Conservation (phyloP, 2,797 vertebrate genomes). For the Petrocephalus sullivani region DNA sequence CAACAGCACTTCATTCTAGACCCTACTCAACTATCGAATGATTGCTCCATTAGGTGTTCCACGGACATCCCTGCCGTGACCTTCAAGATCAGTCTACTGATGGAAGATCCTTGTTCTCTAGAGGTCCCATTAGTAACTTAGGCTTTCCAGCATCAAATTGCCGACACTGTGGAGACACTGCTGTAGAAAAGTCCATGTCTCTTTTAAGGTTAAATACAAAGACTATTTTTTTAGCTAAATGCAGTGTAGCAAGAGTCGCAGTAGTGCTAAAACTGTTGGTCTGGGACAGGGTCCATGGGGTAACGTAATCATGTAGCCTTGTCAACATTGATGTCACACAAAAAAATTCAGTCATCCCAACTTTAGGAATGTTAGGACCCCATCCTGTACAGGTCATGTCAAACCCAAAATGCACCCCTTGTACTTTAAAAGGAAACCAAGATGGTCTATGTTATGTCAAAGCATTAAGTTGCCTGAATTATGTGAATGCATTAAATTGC, state of each 20-base stretch:
- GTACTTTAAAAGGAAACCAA: neutral
- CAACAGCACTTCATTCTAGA: neutral
- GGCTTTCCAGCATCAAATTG: neutral
- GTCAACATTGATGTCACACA: neutral
- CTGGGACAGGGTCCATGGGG: neutral
- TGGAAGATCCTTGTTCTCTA: neutral
- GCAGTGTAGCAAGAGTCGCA: neutral
- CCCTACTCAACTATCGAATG: neutral
- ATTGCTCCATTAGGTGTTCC: slow-evolving; percentile 9
- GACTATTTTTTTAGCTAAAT: neutral
- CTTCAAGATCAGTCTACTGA: neutral
- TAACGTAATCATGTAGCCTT: neutral
- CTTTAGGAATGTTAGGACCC: neutral
- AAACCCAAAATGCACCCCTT: neutral
- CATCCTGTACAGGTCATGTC: neutral
- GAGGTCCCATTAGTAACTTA: neutral
- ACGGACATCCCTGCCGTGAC: neutral
- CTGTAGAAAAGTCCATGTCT: neutral
- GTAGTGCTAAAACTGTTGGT: neutral
- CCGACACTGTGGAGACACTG: neutral
- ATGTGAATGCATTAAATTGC: neutral
- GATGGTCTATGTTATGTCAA: neutral
- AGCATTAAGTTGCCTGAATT: neutral
- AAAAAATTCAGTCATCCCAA: neutral
- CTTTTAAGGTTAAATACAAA: neutral